Evolutionary conservation across 2,888 invertebrate species (phyloP), one percentile per base, ranked within the genome.

Genomic region (Euplagia quadripunctaria): DNA sequence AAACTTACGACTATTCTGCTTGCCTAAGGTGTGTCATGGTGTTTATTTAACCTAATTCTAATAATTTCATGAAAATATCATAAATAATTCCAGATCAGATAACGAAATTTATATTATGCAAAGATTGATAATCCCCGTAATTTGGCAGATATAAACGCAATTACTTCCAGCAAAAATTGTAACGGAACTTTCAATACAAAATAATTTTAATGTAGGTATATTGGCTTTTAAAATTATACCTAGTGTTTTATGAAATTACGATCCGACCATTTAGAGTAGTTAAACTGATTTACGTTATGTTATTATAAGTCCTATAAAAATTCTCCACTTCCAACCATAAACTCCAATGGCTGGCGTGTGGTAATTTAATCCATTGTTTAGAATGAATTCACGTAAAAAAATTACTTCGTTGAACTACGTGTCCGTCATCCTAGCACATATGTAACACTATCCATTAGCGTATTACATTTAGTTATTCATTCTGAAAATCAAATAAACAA

Each of bases 391-490:
- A 75, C 68, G 72, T 72, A 79, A 83, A 85, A 51, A 83, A 85
- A 79, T 78, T 75, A 74, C 82, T 74, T 72, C 69, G 76, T 75
- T 68, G 77, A 81, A 84, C 91, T 84, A 90, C 91, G 91, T 91
- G 92, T 80, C 87, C 84, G 88, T 90, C 88, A 89, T 86, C 80
- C 82, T 84, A 85, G 85, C 86, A 85, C 85, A 83, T 82, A 86
- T 61, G 7, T 61, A 12, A 4, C 12, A 61, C 61, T 14, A 82
- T 87, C 89, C 89, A 91, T 91, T 91, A 92, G 86, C 73, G 83
- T 86, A 90, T 88, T 89, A 88, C 86, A 86, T 87, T 89, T 87
- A 83, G 89, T 88, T 89, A 88, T 89, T 85, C 84, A 66, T 86
- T 82, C 79, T 82, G 85, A 88, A 87, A 88, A 89, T 89, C 88